Evolutionary conservation across 2,888 invertebrate genomes (phyloP).

Genomic region (Frankliniella fusca): DNA sequence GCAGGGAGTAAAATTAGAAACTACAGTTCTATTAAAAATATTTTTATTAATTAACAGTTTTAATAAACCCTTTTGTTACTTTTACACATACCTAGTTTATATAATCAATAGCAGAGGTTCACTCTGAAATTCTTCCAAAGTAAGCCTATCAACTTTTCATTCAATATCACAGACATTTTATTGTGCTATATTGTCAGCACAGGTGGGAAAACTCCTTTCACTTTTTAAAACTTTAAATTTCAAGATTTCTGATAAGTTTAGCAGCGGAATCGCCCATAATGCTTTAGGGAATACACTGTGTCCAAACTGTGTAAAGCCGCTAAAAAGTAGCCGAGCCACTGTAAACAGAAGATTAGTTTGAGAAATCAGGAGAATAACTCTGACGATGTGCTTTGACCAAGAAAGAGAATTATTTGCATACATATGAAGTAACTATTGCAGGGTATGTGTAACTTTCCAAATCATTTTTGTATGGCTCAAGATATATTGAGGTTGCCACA

Average conservation of each 20-base stretch:
- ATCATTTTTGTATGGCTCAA: slow-evolving; percentile 8
- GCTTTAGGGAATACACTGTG: neutral
- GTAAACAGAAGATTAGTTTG: neutral
- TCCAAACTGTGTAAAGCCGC: slow-evolving; percentile 1
- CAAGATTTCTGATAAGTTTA: neutral
- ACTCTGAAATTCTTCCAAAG: neutral
- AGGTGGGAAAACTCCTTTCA: neutral
- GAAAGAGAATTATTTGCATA: neutral
- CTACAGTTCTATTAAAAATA: neutral
- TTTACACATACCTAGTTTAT: neutral
- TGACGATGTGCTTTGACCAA: neutral
- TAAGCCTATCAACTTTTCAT: neutral
- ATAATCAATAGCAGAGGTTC: neutral
- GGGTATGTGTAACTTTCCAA: neutral
- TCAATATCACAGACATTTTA: neutral
- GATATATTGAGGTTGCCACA: neutral
- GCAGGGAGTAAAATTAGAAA: neutral
- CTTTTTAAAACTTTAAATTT: neutral
- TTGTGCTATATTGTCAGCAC: neutral
- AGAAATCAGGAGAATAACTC: neutral
- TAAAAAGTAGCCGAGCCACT: neutral
- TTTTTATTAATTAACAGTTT: neutral
- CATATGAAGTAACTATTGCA: neutral
- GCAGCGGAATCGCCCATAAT: neutral
- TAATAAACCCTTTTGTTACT: neutral